Conservation (phyloP, 2,797 vertebrate genomes). For the Podargus strigoides region DNA sequence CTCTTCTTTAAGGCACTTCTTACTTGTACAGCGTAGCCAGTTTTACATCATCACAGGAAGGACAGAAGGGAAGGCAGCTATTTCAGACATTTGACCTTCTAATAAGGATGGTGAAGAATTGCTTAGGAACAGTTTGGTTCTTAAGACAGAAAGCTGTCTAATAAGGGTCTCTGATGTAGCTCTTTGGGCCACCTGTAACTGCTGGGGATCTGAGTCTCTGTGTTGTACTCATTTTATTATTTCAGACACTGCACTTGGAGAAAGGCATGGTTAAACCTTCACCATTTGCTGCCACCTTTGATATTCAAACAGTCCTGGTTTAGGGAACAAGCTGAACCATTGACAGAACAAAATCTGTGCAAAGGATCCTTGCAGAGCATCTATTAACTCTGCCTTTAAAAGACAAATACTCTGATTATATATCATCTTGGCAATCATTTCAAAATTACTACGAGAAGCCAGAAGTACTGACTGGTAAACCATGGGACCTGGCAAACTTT, state of each 20-base stretch:
- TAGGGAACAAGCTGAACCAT: neutral
- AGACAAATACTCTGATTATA: neutral
- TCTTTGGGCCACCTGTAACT: neutral
- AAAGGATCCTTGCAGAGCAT: neutral
- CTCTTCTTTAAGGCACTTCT: neutral
- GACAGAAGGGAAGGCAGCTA: neutral
- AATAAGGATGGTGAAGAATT: neutral
- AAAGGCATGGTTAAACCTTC: neutral
- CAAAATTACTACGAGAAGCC: neutral
- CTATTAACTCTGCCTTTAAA: neutral
- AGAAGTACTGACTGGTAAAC: neutral
- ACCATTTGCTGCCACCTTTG: neutral
- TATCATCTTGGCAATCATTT: neutral
- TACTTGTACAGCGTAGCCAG: accelerated
- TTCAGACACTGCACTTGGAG: neutral
- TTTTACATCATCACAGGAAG: neutral
- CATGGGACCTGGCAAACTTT: neutral
- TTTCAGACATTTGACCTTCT: neutral
- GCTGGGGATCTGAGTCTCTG: neutral
- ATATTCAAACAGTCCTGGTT: neutral
- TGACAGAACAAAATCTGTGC: neutral
- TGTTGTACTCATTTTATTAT: neutral
- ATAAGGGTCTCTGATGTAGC: neutral
- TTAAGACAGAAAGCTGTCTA: neutral
- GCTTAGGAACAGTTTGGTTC: neutral